Base-by-base conservation (phyloP, 2,888 invertebrate genomes). In the Chloromyia formosa region DNA sequence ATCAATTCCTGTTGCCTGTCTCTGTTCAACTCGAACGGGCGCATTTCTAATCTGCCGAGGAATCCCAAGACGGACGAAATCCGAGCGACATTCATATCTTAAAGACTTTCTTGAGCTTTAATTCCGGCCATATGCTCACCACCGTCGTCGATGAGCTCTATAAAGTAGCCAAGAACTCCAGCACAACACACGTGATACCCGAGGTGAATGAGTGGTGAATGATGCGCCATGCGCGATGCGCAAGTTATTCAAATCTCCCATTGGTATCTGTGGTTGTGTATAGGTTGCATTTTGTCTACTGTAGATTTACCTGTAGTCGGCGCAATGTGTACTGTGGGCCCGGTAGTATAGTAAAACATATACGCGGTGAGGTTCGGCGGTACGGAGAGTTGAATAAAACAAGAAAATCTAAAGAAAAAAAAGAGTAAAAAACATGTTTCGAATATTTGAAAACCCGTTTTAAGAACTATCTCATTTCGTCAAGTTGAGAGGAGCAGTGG, bases 381-480 rank as follows among this genome's bases (percentile, higher is more conserved):
- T 4, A 16, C 18, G 14, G 42, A 45, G 60, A 45, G 61, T 16
- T 35, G 23, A n/a, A 35, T 56, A 60, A 49, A 73, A 61, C 56
- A 45, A 35, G 61, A 54, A 22, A 74, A 62, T 45, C 27, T 35
- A 7, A 35, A 4, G 27, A 7, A 35, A 35, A 35, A 35, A 35
- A 35, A 4, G 27, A 35, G 7, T 54, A 61, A 76, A 73, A 60
- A 76, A 76, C 74, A 75, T 73, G 76, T 76, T 74, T 76, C 68
- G 49, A 74, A 73, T 75, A 61, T 73, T 75, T 56, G 49, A 62
- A 66, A 76, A 73, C 76, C 64, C 58, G 73, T 76, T 76, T 75
- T 40, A 69, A n/a, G 56, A 76, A 74, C 76, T 74, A 76, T 75
- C 76, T 76, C 76, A 76, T 76, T 76, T 75, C n/a, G 14, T 68